Conservation (phyloP, 2,113 vertebrate genomes). For the Nestor notabilis region DNA sequence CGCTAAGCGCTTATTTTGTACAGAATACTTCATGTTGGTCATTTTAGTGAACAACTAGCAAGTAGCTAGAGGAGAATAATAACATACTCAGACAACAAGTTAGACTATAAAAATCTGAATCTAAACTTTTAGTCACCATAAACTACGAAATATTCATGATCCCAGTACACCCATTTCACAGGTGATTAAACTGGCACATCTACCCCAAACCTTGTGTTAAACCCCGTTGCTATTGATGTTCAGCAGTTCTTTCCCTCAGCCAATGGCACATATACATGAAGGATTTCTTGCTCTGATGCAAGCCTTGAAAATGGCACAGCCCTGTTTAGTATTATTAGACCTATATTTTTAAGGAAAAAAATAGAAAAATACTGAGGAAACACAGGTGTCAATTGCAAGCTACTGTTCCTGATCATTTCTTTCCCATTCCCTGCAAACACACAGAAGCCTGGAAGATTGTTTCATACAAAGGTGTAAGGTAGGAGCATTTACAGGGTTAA, state of each 20-base stretch:
- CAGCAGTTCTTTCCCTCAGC: not conserved
- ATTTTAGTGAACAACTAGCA: not conserved
- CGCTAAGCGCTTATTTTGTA: not conserved
- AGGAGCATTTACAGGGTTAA: not conserved
- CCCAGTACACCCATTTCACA: not conserved
- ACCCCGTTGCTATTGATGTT: not conserved
- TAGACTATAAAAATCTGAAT: not conserved
- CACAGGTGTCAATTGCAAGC: not conserved
- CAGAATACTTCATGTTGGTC: not conserved
- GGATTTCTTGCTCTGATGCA: not conserved
- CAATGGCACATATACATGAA: rapidly evolving
- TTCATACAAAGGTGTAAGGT: not conserved
- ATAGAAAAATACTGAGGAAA: not conserved
- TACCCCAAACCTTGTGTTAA: not conserved
- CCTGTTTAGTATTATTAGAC: not conserved
- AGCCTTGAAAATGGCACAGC: not conserved
- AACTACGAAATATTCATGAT: not conserved
- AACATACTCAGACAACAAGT: not conserved
- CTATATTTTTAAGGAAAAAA: not conserved
- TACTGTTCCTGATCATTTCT: not conserved
- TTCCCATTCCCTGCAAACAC: not conserved
- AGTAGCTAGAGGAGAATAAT: not conserved
- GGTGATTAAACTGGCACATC: not conserved
- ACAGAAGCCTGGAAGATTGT: not conserved
- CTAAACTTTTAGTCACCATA: not conserved